Percentiles rank a stretch among this genome's conserved stretches.
Conservation (phyloP, 2,888 invertebrate genomes). For the Spilosoma lubricipeda region DNA sequence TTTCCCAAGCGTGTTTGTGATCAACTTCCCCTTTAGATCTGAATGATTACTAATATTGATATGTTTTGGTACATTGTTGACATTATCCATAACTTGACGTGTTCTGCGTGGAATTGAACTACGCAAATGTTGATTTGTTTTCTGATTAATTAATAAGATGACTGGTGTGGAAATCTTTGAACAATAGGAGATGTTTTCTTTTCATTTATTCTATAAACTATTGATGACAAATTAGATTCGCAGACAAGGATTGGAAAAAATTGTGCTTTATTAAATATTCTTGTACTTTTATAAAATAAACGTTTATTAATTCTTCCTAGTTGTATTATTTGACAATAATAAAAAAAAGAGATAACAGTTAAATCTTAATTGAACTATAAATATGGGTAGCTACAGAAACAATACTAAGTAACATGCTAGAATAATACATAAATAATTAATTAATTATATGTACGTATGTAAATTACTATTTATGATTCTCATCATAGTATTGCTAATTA, state of each 20-base stretch:
- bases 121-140: not conserved
- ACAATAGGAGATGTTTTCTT: not conserved
- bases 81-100: not conserved
- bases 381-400: no score
- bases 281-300: not conserved
- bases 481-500: not conserved
- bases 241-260: not conserved
- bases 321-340: not conserved
- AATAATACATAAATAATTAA: no score
- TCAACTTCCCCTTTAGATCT: conserved; percentile 15
- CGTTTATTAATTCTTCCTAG: not conserved
- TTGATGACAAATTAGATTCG: not conserved
- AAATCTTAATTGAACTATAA: not conserved
- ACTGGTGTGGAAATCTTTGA: not conserved
- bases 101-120: not conserved
- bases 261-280: not conserved
- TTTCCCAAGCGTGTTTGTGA: conserved; percentile 18
- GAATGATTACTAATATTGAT: conserved; percentile 19
- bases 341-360: not conserved
- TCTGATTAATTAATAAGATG: not conserved
- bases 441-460: not conserved
- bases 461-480: not conserved
- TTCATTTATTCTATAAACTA: not conserved
- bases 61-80: conserved; percentile 11
- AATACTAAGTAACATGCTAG: not conserved